phyloP scores from a whole-genome alignment of 2,113 vertebrate species.

The Dermatemys mawii region DNA sequence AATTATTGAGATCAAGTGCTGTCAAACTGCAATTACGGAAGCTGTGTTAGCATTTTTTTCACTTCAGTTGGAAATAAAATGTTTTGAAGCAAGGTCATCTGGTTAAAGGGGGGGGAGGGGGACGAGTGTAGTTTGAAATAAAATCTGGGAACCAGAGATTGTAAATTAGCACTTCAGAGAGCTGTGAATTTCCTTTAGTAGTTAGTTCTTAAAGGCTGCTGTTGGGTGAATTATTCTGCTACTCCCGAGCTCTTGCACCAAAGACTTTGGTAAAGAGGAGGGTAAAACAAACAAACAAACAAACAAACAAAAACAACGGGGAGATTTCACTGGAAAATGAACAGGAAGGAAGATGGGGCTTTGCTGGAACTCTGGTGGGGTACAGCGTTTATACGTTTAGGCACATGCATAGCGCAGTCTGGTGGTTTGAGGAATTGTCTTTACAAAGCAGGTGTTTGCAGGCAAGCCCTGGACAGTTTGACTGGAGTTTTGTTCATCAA shows the following conservation, averaged over 20 bases:
- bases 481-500: not conserved
- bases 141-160: constrained; percentile 75
- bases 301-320: accelerated
- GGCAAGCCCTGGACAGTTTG: not conserved
- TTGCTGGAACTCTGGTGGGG: not conserved
- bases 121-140: constrained; percentile 57
- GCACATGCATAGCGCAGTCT: not conserved
- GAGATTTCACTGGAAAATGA: not conserved
- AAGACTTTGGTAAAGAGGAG: not conserved
- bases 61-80: constrained; percentile 77
- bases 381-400: not conserved
- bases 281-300: not conserved
- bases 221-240: constrained; percentile 3
- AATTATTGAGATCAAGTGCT: constrained; percentile 78
- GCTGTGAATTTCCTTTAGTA: constrained; percentile 62
- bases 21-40: constrained; percentile 76
- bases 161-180: constrained; percentile 69
- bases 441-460: constrained; percentile 48
- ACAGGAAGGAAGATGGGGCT: accelerated
- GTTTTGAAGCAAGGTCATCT: constrained; percentile 75
- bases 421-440: not conserved
- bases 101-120: constrained; percentile 58
- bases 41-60: constrained; percentile 76
- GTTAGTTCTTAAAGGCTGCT: constrained; percentile 20
- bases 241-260: not conserved